Base-by-base conservation (phyloP, 2,797 vertebrate species). In the Selene dorsalis region DNA sequence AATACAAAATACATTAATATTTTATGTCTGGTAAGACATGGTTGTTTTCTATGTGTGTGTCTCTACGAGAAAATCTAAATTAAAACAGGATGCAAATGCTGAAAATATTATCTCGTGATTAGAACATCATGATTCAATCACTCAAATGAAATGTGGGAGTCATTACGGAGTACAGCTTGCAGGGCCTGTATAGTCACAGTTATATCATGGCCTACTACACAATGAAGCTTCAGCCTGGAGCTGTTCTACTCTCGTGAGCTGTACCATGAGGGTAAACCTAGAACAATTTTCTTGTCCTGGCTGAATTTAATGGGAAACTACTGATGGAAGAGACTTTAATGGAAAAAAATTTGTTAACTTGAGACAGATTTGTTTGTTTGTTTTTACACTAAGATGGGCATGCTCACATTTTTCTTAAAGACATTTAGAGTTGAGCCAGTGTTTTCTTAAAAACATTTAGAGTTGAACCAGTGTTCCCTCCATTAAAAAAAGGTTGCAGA, bases 21-120 rank as follows among this genome's bases (percentile, higher is more conserved):
- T 57, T 52, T 28, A 3, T 57, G 30, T 60, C 20, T 63, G 43
- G 5, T 16, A 58, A 48, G 43, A 26, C 60, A 67, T 39, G 28
- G 52, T 32, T 55, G 24, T 50, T 67, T 66, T 56, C 10, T 60
- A 20, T 47, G 26, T 55, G 14, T 55, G 24, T 38, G 4, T 56
- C 2, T 55, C n/a, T 58, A 43, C 41, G 65, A 69, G 22, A 53
- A 52, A 39, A 22, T 35, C 45, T 53, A 16, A 73, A 65, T 75
- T 69, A 69, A 74, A 84, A 58, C 62, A 72, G 9, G 73, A 69
- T 60, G 45, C n/a, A 50, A 66, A 64, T 17, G 2, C 28, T 55
- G 43, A 30, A 65, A 61, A 52, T 41, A 60, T 58, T 14, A 72
- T 58, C 47, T 22, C 18, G 20, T 73, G 68, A 83, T 79, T 55